Percentiles rank a stretch among this genome's conserved stretches.
Conservation (phyloP, 1,140 invertebrate genomes). For the Macrobrachium nipponense region DNA sequence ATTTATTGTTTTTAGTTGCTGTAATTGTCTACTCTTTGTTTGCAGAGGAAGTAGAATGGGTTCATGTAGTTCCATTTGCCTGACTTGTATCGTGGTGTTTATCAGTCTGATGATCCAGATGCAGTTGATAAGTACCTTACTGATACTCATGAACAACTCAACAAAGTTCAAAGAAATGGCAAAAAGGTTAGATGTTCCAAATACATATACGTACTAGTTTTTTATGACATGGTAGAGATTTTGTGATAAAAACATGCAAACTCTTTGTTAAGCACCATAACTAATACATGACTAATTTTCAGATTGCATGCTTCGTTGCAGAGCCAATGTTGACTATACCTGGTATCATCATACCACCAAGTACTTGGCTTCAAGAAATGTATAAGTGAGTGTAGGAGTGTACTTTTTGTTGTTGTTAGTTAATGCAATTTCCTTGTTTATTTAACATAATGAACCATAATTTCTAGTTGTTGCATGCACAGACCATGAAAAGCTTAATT, state of each 20-base stretch:
- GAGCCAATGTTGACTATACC: constrained; percentile 51
- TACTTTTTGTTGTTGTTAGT: background rate
- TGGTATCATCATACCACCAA: constrained; percentile 44
- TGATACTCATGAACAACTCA: constrained; percentile 16
- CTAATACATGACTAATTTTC: background rate
- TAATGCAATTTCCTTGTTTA: too few relatives aligned
- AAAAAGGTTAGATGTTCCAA: constrained; percentile 26
- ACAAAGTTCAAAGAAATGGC: background rate
- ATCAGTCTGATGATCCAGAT: constrained; percentile 36
- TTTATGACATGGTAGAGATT: background rate
- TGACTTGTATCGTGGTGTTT: constrained; percentile 44
- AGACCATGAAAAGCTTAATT: too few relatives aligned
- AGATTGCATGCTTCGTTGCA: constrained; percentile 44
- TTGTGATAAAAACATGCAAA: background rate
- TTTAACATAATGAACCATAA: too few relatives aligned
- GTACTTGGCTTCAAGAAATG: constrained; percentile 44
- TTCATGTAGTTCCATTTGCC: constrained; percentile 37
- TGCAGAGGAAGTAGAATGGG: constrained; percentile 49
- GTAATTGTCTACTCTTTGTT: background rate
- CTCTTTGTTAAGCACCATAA: background rate
- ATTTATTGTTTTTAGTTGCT: background rate
- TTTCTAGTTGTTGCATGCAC: too few relatives aligned
- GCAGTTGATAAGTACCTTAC: constrained; percentile 41
- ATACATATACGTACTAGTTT: too few relatives aligned
- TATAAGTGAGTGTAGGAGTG: constrained; percentile 36